phyloP scores from a whole-genome alignment of 2,888 invertebrate genomes.

The Ichneumon xanthorius region DNA sequence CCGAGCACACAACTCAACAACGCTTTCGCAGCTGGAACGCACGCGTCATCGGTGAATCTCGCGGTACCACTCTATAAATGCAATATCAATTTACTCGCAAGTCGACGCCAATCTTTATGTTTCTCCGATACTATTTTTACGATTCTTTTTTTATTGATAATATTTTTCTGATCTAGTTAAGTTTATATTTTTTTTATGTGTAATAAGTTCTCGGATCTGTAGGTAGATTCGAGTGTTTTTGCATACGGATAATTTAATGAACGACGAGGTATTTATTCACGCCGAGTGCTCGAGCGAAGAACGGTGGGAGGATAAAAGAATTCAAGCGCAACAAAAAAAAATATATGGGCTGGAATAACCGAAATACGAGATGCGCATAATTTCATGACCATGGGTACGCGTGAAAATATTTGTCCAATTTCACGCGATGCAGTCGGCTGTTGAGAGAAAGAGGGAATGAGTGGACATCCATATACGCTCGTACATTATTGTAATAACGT shows the following conservation, averaged over 20 bases:
- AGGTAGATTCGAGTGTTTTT: background rate
- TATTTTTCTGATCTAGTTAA: background rate
- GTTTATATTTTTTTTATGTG: background rate
- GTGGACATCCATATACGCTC: slow-evolving; percentile 19
- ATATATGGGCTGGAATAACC: slow-evolving; percentile 9
- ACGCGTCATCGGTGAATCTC: slow-evolving; percentile 47
- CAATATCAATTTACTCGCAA: background rate
- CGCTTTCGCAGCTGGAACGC: slow-evolving; percentile 56
- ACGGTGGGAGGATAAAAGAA: background rate
- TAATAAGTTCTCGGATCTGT: background rate
- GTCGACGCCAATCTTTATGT: background rate
- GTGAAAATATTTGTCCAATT: slow-evolving; percentile 56
- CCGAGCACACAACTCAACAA: slow-evolving; percentile 53
- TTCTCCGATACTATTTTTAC: background rate
- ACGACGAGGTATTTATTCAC: background rate
- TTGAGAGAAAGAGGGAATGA: background rate
- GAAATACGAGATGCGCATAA: slow-evolving; percentile 27
- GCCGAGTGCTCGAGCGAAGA: background rate
- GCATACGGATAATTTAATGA: background rate
- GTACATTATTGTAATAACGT: slow-evolving; percentile 55
- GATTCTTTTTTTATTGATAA: background rate
- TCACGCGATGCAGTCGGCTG: background rate
- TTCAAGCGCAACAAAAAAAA: background rate
- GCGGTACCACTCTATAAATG: background rate
- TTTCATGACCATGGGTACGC: slow-evolving; percentile 9